Conservation (phyloP, 1,140 invertebrate species). For the Polypedilum vanderplanki region DNA sequence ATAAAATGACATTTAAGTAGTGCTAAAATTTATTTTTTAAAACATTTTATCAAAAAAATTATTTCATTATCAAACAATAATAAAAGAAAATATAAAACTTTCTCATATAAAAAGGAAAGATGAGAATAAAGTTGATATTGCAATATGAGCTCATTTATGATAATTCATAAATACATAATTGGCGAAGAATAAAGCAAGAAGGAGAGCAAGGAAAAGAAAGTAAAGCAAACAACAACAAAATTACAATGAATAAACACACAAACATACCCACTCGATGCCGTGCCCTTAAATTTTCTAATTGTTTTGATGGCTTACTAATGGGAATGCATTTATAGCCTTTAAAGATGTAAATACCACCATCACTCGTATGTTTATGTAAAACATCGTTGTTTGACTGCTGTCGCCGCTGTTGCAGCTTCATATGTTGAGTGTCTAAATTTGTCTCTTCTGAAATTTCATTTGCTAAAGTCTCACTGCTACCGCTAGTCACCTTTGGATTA, state of each 20-base stretch:
- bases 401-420: neutral
- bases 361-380: neutral
- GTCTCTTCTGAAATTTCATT: neutral
- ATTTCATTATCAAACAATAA: no score
- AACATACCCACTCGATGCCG: neutral
- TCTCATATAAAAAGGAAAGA: no score
- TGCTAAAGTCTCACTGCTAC: neutral
- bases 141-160: no score
- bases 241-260: neutral
- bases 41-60: no score
- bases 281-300: constrained; percentile 18
- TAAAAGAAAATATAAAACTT: no score
- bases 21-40: no score
- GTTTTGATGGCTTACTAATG: neutral
- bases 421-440: neutral
- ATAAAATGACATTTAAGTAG: no score
- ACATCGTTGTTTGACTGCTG: neutral
- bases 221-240: neutral
- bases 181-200: no score
- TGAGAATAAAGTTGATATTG: no score
- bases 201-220: neutral
- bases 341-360: constrained; percentile 2
- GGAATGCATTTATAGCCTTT: constrained; percentile 23
- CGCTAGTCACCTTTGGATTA: constrained; percentile 2
- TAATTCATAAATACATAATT: no score